A percentile compares a stretch with the other conserved stretches of the same genome.
Evolutionary conservation across 1,140 invertebrate species (phyloP).

Genomic region (Drosophila nannoptera): DNA sequence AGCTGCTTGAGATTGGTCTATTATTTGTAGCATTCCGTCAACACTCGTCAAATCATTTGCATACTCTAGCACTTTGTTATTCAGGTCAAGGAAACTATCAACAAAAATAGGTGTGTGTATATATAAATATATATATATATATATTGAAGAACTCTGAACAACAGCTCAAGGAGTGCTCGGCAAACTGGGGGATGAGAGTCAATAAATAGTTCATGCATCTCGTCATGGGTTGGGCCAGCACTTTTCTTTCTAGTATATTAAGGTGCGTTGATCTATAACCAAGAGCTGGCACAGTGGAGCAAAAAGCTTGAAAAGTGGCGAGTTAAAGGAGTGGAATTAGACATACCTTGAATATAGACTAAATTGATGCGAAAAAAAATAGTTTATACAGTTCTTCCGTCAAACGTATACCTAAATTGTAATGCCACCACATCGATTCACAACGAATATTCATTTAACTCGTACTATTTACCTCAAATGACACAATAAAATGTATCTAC

Average conservation of each 20-base stretch:
- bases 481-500: no score
- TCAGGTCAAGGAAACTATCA: conserved; percentile 73
- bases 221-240: not conserved
- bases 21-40: conserved; percentile 30
- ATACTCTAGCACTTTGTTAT: conserved; percentile 46
- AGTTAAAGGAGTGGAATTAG: not conserved
- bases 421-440: no score
- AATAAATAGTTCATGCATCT: conserved; percentile 36
- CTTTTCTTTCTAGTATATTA: conserved; percentile 1
- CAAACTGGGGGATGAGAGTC: conserved; percentile 6
- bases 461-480: no score
- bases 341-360: no score
- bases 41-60: conserved; percentile 42
- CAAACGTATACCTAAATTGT: no score
- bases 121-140: not conserved
- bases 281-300: conserved; percentile 11
- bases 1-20: conserved; percentile 9
- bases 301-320: not conserved
- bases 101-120: conserved; percentile 35
- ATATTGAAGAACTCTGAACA: not conserved
- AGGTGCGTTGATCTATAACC: conserved; percentile 5
- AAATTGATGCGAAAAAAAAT: no score
- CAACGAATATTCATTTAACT: no score
- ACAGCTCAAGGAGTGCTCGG: not conserved
- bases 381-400: no score